These are phyloP conservation scores for Calephelis perditalis DNA, from an alignment of 2,888 invertebrate genomes.

Conservation along the genomic window DNA sequence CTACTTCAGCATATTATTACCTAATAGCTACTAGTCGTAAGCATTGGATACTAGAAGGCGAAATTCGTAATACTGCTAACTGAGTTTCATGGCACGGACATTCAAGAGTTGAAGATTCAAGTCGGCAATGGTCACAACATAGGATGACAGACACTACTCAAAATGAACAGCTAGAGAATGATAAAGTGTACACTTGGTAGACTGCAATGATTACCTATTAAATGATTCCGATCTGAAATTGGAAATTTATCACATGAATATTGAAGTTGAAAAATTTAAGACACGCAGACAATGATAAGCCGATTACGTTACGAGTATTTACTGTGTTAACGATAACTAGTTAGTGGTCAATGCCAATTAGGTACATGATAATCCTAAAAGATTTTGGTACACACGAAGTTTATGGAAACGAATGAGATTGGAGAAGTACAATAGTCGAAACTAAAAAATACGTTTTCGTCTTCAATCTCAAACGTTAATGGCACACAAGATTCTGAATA, in stretches of 20 bases:
- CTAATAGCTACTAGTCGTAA: background rate
- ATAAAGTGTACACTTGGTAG: constrained; percentile 49
- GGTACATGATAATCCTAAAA: constrained; percentile 13
- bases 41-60: constrained; percentile 17
- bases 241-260: constrained; percentile 67
- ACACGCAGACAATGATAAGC: constrained; percentile 11
- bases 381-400: background rate
- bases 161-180: constrained; percentile 58
- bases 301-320: background rate
- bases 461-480: constrained; percentile 15
- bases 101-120: constrained; percentile 25
- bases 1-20: no score
- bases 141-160: constrained; percentile 48
- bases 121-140: constrained; percentile 35
- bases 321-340: background rate
- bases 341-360: constrained; percentile 8
- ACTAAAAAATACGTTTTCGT: background rate
- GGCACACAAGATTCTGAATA: constrained; percentile 40
- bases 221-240: constrained; percentile 79
- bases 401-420: background rate
- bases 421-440: constrained; percentile 6
- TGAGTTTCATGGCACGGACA: constrained; percentile 30
- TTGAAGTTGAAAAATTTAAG: constrained; percentile 7
- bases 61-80: constrained; percentile 14
- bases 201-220: constrained; percentile 73